These are phyloP conservation scores for Athalia circularis DNA, from an alignment of 2,888 invertebrate genomes.

Conservation along the genomic window DNA sequence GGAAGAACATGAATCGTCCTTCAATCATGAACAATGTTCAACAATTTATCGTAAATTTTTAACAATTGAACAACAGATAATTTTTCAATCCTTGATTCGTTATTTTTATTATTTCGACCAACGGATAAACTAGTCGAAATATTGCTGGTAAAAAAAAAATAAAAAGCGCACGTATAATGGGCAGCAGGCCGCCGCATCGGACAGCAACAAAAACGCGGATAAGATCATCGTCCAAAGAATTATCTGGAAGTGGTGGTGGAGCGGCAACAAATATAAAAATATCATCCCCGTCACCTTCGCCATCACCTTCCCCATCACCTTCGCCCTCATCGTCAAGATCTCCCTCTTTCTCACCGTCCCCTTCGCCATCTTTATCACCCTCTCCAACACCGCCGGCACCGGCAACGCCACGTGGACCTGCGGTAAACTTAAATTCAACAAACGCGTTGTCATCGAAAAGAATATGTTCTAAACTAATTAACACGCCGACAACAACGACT, in stretches of 20 bases:
- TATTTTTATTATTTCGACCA: too few species aligned
- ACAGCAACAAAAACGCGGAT: slow-evolving; percentile 18
- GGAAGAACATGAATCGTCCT: too few species aligned
- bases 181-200: slow-evolving; percentile 41
- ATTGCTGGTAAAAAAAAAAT: background rate
- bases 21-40: too few species aligned
- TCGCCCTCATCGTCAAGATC: slow-evolving; percentile 1
- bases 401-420: slow-evolving; percentile 25
- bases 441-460: too few species aligned
- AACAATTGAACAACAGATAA: too few species aligned
- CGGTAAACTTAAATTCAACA: background rate
- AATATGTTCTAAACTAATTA: too few species aligned
- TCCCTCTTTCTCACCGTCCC: background rate
- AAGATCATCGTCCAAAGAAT: background rate
- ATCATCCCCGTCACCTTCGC: background rate
- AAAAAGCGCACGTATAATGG: slow-evolving; percentile 28
- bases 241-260: too few species aligned
- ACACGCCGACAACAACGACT: too few species aligned
- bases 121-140: slow-evolving; percentile 1
- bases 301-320: slow-evolving; percentile 13
- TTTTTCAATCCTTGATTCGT: too few species aligned
- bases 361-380: background rate
- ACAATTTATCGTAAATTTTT: too few species aligned
- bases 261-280: too few species aligned
- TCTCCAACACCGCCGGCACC: slow-evolving; percentile 10